A percentile compares a stretch with the other conserved stretches of the same genome.
phyloP scores from a whole-genome alignment of 2,888 invertebrate species.

The Philereme transversata region DNA sequence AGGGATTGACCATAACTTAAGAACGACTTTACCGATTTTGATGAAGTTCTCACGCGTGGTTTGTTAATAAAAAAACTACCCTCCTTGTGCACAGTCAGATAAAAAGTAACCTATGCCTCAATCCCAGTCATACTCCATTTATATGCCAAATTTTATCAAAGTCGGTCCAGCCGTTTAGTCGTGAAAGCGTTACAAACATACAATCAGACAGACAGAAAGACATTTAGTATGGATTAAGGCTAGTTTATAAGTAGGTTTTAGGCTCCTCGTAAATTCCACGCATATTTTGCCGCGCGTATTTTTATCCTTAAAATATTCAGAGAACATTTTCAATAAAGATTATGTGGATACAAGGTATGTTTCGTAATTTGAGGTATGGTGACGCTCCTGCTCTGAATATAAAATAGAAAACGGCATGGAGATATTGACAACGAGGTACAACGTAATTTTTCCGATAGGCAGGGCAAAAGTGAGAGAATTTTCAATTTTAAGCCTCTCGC shows the following conservation, averaged over 20 bases:
- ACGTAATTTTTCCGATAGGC: slow-evolving; percentile 62
- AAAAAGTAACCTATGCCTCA: too few relatives aligned
- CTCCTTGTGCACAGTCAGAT: too few relatives aligned
- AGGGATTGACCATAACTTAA: too few relatives aligned
- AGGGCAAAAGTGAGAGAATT: slow-evolving; percentile 65
- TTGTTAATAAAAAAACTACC: too few relatives aligned
- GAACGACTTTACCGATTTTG: too few relatives aligned
- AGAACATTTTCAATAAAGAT: slow-evolving; percentile 32
- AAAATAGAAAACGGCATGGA: slow-evolving; percentile 24
- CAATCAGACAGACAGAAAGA: too few relatives aligned
- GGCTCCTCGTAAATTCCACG: background rate
- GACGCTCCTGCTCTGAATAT: slow-evolving; percentile 27
- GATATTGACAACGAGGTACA: slow-evolving; percentile 34
- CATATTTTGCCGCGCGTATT: slow-evolving; percentile 19
- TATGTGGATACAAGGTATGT: slow-evolving; percentile 32
- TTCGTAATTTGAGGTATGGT: slow-evolving; percentile 28
- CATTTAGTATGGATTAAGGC: too few relatives aligned
- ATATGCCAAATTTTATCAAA: too few relatives aligned
- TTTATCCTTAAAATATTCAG: slow-evolving; percentile 25
- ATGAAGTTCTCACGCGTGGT: too few relatives aligned
- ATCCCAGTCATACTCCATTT: too few relatives aligned
- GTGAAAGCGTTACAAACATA: too few relatives aligned
- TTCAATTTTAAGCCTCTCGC: slow-evolving; percentile 79
- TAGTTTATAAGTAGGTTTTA: background rate
- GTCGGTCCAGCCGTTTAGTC: too few relatives aligned